Base-by-base conservation (phyloP, 37 sponge, comb jelly and placozoan species). In the Chondrilla cf. caribensis region DNA sequence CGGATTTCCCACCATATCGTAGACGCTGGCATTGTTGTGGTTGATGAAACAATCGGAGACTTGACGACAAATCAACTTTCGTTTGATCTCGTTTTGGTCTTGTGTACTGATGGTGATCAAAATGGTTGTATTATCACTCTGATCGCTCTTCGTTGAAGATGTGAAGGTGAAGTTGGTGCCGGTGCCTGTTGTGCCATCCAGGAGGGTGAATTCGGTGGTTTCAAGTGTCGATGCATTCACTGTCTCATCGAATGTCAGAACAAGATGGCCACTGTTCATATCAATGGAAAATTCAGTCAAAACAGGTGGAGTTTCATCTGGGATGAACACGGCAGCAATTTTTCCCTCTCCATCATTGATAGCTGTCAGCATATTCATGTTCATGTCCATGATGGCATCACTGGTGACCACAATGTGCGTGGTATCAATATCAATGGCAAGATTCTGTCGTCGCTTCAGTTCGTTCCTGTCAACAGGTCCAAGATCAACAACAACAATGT, bases 391-490 rank as follows among this genome's bases (percentile, higher is more conserved):
- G 14, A 96, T 84, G 25, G 93, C 83, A 36, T 18, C 21, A 18
- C 47, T 19, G 9, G 81, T 71, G 8, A 81, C 60, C 0, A 57
- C 76, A 0, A 96, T 59, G 77, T 75, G 93, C 24, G 85, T 87
- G 58, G 85, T 89, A 11, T 70, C 81, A 1, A 51, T 57, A 14
- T 43, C 43, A 38, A 87, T 64, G 38, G 90, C 93, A 40, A 95
- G 86, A 33, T 87, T 87, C 42, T 80, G 84, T 47, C 96, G 47
- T 35, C 91, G 68, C 71, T 93, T 96, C 19, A 96, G 70, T 70
- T 96, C 96, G 71, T 96, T 93, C 22, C 96, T 59, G 58, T 96
- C 96, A 15, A 68, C 40, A 17, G 96, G 86, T 31, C 96, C 96
- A 0, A 96, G 85, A 18, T 86, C 67, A 32, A 96, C 40, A 7